Percentiles rank a stretch among this genome's conserved stretches.
Conservation (phyloP, 2,888 invertebrate species). For the Cyaniris semiargus region DNA sequence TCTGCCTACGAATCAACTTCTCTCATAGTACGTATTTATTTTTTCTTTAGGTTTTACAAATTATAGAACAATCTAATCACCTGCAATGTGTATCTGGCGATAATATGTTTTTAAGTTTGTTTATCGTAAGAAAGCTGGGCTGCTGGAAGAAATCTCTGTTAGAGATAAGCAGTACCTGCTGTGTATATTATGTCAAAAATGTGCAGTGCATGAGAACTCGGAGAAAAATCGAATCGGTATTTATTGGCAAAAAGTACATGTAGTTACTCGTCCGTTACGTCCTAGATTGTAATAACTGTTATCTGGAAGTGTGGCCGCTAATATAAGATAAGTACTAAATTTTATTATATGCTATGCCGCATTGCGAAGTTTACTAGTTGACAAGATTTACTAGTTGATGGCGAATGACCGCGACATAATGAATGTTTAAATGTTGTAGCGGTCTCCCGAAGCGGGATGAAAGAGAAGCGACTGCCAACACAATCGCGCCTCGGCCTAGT, state of each 20-base stretch:
- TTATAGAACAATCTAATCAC: neutral
- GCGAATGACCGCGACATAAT: conserved; percentile 65
- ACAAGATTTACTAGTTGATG: conserved; percentile 40
- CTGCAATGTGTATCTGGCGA: neutral
- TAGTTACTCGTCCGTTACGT: conserved; percentile 62
- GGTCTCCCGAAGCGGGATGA: conserved; percentile 69
- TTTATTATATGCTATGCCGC: conserved; percentile 47
- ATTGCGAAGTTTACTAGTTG: conserved; percentile 51
- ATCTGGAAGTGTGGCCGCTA: conserved; percentile 45
- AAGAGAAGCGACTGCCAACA: conserved; percentile 46
- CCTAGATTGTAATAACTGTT: conserved; percentile 36
- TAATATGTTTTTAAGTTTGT: neutral
- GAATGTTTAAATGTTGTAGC: conserved; percentile 74
- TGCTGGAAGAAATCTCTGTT: too few relatives aligned
- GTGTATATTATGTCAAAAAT: neutral
- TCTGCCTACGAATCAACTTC: too few relatives aligned
- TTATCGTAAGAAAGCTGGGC: neutral
- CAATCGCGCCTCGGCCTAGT: conserved; percentile 21
- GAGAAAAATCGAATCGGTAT: neutral
- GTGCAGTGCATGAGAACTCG: conserved; percentile 24
- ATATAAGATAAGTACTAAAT: conserved; percentile 60
- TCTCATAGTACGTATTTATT: too few relatives aligned
- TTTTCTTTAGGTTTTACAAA: neutral
- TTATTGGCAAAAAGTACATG: conserved; percentile 48
- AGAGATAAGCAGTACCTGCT: too few relatives aligned